Evolutionary conservation across 2,113 vertebrate genomes (phyloP).

Genomic region (Engystomops pustulosus): DNA sequence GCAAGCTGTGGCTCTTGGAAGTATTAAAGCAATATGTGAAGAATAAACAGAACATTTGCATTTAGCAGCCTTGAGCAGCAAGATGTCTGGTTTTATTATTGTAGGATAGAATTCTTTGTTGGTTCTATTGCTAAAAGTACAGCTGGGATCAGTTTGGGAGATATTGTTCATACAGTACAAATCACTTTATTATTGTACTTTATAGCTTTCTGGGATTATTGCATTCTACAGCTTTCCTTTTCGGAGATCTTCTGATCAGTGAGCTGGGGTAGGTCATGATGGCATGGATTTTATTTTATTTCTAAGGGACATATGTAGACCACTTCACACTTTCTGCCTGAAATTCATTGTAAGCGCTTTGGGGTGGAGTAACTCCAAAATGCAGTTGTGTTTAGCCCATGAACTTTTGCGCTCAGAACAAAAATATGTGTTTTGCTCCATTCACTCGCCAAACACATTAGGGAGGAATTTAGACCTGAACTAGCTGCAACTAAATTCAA

Average conservation of each 20-base stretch:
- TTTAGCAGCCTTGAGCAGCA: background rate
- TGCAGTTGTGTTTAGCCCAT: too few relatives aligned
- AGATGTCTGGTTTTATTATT: background rate
- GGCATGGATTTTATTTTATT: too few relatives aligned
- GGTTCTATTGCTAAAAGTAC: background rate
- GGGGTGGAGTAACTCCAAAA: too few relatives aligned
- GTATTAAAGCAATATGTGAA: constrained; percentile 9
- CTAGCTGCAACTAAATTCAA: too few relatives aligned
- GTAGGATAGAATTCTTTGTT: background rate
- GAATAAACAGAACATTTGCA: constrained; percentile 10
- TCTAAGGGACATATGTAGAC: background rate
- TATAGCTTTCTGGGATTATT: background rate
- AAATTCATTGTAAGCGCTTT: too few relatives aligned
- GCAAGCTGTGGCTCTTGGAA: background rate
- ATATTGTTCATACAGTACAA: constrained; percentile 10
- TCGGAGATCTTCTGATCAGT: background rate
- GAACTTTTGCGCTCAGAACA: too few relatives aligned
- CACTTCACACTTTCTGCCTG: too few relatives aligned
- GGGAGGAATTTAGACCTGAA: too few relatives aligned
- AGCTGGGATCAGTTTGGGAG: background rate
- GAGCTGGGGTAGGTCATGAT: too few relatives aligned
- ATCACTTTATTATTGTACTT: background rate
- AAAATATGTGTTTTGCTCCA: too few relatives aligned
- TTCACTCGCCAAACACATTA: too few relatives aligned
- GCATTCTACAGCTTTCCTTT: background rate